Conservation (phyloP, 2,113 vertebrate genomes). For the Hypocryptadius cinnamomeus region DNA sequence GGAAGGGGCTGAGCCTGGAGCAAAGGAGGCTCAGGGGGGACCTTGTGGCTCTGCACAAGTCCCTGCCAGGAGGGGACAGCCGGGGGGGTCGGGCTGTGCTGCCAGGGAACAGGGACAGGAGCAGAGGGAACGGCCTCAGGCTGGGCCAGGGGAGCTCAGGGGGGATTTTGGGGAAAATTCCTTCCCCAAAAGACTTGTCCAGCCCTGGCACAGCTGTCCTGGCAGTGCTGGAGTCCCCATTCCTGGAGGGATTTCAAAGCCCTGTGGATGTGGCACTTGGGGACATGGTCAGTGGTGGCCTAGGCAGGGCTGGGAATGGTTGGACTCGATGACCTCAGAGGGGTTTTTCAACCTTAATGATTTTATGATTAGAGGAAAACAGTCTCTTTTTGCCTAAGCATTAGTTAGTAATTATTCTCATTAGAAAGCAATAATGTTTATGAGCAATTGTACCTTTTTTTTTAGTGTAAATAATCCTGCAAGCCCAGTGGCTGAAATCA, state of each 20-base stretch:
- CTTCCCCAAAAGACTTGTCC: too few relatives aligned
- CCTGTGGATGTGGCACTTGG: background rate
- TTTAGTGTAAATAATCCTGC: background rate
- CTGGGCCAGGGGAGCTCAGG: background rate
- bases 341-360: background rate
- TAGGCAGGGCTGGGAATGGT: background rate
- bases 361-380: background rate
- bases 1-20: background rate
- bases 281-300: rapidly evolving
- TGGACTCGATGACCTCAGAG: rapidly evolving
- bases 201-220: too few relatives aligned
- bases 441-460: background rate
- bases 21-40: background rate
- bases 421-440: background rate
- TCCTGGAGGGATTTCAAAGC: background rate
- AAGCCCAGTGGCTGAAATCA: background rate
- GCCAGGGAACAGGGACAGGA: background rate
- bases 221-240: rapidly evolving
- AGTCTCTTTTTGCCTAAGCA: background rate
- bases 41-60: background rate
- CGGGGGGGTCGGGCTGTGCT: background rate
- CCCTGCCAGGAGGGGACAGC: background rate
- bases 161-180: background rate
- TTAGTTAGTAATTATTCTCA: conserved; percentile 2
- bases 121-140: background rate